These are phyloP conservation scores for Acronicta aceris DNA, from an alignment of 2,888 invertebrate species.

Conservation along the genomic window DNA sequence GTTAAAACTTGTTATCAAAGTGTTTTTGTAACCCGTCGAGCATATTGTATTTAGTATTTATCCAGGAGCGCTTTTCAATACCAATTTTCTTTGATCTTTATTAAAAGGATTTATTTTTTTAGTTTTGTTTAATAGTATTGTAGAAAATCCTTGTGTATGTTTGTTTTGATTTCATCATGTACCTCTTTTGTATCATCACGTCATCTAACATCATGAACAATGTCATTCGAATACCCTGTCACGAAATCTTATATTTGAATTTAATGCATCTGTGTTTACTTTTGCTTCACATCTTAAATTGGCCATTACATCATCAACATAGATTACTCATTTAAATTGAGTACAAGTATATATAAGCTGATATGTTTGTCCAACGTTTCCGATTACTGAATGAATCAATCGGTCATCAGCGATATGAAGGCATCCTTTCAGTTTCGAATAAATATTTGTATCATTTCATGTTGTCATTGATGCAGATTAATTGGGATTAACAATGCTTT, in stretches of 20 bases:
- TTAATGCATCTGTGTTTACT: conserved; percentile 29
- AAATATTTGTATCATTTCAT: neutral
- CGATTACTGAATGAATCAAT: no score
- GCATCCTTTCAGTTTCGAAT: conserved; percentile 5
- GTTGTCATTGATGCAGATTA: no score
- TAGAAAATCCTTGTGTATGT: conserved; percentile 1
- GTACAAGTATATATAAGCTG: conserved; percentile 1
- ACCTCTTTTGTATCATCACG: conserved; percentile 13
- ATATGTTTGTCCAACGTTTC: no score
- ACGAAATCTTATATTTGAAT: conserved; percentile 12
- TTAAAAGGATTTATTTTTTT: neutral
- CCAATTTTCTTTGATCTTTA: neutral
- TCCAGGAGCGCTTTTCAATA: no score
- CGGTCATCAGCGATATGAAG: no score
- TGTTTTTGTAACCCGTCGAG: neutral
- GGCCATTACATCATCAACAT: conserved; percentile 22
- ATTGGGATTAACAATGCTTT: conserved; percentile 1
- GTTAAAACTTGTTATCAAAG: neutral
- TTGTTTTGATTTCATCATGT: conserved; percentile 26
- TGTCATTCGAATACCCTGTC: conserved; percentile 13
- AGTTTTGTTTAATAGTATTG: conserved; percentile 7
- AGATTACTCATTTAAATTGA: conserved; percentile 10
- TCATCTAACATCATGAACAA: conserved; percentile 24
- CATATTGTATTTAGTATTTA: neutral
- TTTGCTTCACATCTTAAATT: conserved; percentile 13